Base-by-base conservation (phyloP, 2,888 invertebrate genomes). In the Papilio protenor region DNA sequence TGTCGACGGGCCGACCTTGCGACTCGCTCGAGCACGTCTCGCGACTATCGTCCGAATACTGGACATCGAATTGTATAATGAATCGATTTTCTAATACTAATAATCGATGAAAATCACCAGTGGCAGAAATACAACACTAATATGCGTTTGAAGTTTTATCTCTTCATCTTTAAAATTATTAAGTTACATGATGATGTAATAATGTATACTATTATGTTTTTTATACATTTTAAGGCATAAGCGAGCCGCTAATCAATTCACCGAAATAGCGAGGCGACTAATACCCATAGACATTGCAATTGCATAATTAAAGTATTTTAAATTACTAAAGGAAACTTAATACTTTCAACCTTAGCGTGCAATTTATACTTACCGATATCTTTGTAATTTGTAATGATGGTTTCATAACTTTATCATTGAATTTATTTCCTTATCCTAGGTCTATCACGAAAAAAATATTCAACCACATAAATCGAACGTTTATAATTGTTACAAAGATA, bases 1-100 rank as follows among this genome's bases (percentile, higher is more conserved):
- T 94, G 94, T 92, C 94, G 92, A 91, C 87, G 84, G 85, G 89
- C 83, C 88, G 94, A 85, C 94, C 94, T 94, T 94, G 94, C 83
- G 83, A 86, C 86, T 87, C 89, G 86, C 85, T 89, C 88, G 86
- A 90, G 87, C 92, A 91, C 89, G 90, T 89, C 91, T 89, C 85
- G 83, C 86, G 82, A 82, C 83, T 85, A 86, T 83, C 87, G 87
- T 87, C 90, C 89, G 85, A 92, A 91, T 88, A 89, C 84, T 90
- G 86, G 87, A 76, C 72, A 69, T 83, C 84, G 86, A 84, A 85
- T 92, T 94, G 92, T 89, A 88, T 92, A 93, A 93, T 86, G 87
- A 86, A 90, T 91, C 88, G 88, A 87, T 89, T 89, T 87, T 88
- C 88, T 91, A 89, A 90, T 88, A 87, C 55, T 52, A 52, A 27